Base-by-base conservation (phyloP, 2,797 vertebrate genomes). In the Acrossocheilus wenchowensis region DNA sequence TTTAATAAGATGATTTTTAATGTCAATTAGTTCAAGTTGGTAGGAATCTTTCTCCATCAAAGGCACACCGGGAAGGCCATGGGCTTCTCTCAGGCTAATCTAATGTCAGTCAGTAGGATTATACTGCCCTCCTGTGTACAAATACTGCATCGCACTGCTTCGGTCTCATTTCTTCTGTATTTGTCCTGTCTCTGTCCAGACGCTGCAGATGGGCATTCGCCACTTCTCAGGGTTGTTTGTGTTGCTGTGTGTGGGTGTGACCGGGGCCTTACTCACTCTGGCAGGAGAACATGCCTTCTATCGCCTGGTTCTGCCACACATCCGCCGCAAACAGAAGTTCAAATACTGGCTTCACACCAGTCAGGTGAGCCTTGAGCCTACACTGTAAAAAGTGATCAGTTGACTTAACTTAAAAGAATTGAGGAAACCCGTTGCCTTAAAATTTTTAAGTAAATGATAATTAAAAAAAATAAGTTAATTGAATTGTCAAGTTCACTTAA, bases 281-380 rank as follows among this genome's bases (percentile, higher is more conserved):
- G 91, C 96, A 21, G 96, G 96, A 0, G 97, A 99, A 86, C 97
- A 97, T 1, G 80, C 95, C 78, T 97, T 98, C 92, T 98, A 96
- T 87, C 95, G 86, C 82, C 94, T 98, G 3, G 89, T 95, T 54
- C 93, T 99, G 87, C 97, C 97, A 0, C 93, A 94, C 83, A 97
- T 98, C 86, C 95, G 95, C 21, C 94, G 95, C 64, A 92, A 95
- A 34, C 95, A 96, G 89, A 96, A 94, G 77, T 95, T 97, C 86
- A 97, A 96, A 88, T 98, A 98, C 88, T 98, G 97, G 97, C 95
- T 98, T 66, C 97, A 98, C 91, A 98, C 97, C 0, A 97, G 97
- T 78, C 97, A 98, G 96, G 97, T 97, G 71, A 91, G 92, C 15
- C 36, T 3, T 36, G 10, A 39, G 74, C 9, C 30, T 14, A 26